These are phyloP conservation scores for Lonchura striata DNA, from an alignment of 2,113 vertebrate species.

Conservation along the genomic window DNA sequence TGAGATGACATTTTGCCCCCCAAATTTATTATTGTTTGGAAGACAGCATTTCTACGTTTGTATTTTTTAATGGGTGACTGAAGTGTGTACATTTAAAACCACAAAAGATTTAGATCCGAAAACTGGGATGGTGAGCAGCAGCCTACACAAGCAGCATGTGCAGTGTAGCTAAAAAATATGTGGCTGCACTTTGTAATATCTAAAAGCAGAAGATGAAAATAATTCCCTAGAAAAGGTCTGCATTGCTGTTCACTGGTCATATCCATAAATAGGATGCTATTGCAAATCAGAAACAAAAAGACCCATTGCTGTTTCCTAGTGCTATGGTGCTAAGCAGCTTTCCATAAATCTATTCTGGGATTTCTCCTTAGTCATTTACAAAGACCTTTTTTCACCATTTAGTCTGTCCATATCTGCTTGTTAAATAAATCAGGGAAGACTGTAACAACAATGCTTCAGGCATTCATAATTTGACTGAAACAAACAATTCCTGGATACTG, in stretches of 20 bases:
- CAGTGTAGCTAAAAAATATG: not conserved
- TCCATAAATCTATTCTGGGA: slow-evolving; percentile 11
- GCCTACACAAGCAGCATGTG: not conserved
- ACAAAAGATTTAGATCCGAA: not conserved
- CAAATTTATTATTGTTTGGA: not conserved
- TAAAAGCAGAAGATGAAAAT: not conserved
- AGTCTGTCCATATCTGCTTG: not conserved
- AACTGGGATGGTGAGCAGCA: not conserved
- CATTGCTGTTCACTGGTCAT: not conserved
- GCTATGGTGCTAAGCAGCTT: not conserved
- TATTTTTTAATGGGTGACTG: not conserved
- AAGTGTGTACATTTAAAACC: not conserved
- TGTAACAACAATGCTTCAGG: not conserved
- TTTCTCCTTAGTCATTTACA: not conserved
- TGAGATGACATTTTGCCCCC: not conserved
- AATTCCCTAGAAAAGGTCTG: not conserved
- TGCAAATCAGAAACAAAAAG: not conserved
- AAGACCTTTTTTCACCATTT: slow-evolving; percentile 6
- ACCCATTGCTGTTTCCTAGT: not conserved
- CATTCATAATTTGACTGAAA: slow-evolving; percentile 18
- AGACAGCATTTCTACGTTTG: not conserved
- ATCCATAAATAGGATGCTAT: not conserved
- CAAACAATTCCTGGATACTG: not conserved
- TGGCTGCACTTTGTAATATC: not conserved
- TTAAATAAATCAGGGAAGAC: slow-evolving; percentile 28